Percentiles rank a stretch among this genome's conserved stretches.
These are phyloP conservation scores for Microcebus jonahi DNA, from an alignment of 2,113 vertebrate genomes.

Conservation along the genomic window DNA sequence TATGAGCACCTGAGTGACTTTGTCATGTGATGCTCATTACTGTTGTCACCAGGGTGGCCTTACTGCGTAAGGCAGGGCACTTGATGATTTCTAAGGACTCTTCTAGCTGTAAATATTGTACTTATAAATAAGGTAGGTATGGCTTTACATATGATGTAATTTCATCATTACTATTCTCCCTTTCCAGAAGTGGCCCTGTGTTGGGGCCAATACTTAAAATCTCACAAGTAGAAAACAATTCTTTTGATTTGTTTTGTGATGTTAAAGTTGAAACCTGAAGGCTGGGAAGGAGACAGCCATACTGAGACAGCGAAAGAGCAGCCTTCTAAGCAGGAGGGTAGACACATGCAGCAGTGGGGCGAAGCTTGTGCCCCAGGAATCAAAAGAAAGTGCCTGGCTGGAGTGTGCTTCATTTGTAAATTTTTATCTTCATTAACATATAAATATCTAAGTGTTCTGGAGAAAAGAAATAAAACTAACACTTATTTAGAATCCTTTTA, in stretches of 20 bases:
- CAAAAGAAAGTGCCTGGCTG: too few species aligned
- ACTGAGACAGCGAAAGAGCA: too few species aligned
- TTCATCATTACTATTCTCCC: not conserved
- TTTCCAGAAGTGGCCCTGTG: not conserved
- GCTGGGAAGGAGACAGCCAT: too few species aligned
- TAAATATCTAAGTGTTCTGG: not conserved
- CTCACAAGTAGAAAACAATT: not conserved
- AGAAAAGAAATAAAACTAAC: not conserved
- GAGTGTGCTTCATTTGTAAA: not conserved
- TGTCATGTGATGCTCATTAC: not conserved
- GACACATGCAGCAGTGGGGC: too few species aligned
- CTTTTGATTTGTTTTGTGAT: not conserved
- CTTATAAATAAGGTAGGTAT: not conserved
- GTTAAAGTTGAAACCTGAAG: too few species aligned
- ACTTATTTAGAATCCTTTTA: not conserved
- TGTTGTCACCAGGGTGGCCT: not conserved
- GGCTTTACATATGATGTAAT: not conserved
- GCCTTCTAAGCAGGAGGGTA: too few species aligned
- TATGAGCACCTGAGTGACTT: not conserved
- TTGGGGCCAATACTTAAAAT: slow-evolving; percentile 1
- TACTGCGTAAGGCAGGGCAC: not conserved
- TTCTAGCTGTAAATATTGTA: not conserved
- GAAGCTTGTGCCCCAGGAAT: too few species aligned
- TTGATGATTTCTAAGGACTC: not conserved
- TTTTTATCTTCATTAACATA: not conserved